These are phyloP conservation scores for Petrocephalus sullivani DNA, from an alignment of 2,797 vertebrate species.

Conservation along the genomic window DNA sequence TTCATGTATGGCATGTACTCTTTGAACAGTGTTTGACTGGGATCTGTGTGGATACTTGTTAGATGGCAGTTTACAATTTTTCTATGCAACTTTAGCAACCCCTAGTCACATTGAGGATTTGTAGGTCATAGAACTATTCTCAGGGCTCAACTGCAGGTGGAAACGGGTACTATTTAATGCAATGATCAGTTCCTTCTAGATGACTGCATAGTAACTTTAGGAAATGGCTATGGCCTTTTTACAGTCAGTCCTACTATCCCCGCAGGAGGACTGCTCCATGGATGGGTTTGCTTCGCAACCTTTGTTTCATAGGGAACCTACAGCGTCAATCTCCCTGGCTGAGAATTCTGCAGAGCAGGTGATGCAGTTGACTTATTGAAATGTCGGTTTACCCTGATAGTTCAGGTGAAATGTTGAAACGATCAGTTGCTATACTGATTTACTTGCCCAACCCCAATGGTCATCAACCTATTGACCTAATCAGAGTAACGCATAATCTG, in stretches of 20 bases:
- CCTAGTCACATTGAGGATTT: background rate
- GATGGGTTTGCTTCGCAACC: slow-evolving; percentile 48
- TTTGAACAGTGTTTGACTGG: background rate
- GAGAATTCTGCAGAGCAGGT: slow-evolving; percentile 42
- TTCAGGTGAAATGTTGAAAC: background rate
- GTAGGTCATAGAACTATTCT: background rate
- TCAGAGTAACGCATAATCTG: background rate
- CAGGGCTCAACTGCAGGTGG: background rate
- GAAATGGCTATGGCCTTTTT: background rate
- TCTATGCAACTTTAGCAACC: background rate
- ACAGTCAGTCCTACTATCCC: background rate
- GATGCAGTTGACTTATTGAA: background rate
- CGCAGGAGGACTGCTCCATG: slow-evolving; percentile 43
- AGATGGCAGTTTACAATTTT: background rate
- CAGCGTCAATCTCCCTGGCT: slow-evolving; percentile 39
- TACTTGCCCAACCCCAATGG: background rate
- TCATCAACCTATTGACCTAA: background rate
- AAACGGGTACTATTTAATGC: background rate
- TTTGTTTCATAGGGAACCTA: slow-evolving; percentile 47
- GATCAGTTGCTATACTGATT: background rate
- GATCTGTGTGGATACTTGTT: background rate
- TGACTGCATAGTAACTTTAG: background rate
- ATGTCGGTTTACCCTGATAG: background rate
- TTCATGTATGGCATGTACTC: slow-evolving; percentile 52
- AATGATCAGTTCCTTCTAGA: background rate